Evolutionary conservation across 2,888 invertebrate species (phyloP).

Genomic region (Amphipoea lucens): DNA sequence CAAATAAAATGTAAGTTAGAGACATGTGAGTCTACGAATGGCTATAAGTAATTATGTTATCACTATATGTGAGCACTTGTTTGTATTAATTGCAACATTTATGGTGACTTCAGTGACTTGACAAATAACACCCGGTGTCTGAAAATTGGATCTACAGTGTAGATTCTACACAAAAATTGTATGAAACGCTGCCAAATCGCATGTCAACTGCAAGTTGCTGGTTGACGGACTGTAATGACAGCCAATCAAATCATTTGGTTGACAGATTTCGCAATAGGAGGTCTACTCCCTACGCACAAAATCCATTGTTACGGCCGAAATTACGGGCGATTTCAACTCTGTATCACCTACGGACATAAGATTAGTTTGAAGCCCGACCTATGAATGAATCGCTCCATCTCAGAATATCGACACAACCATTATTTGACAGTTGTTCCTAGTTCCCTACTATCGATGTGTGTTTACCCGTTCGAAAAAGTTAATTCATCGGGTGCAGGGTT

Average conservation of each 20-base stretch:
- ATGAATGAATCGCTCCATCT: too few relatives aligned
- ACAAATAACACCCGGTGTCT: neutral
- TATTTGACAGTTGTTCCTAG: too few relatives aligned
- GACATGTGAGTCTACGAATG: slow-evolving; percentile 26
- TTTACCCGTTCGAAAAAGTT: neutral
- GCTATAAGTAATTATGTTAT: slow-evolving; percentile 37
- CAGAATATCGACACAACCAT: too few relatives aligned
- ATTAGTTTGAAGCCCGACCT: too few relatives aligned
- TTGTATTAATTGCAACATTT: slow-evolving; percentile 3
- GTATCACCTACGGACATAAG: too few relatives aligned
- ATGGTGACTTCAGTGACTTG: neutral
- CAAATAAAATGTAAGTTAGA: slow-evolving; percentile 30
- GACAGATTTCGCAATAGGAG: too few relatives aligned
- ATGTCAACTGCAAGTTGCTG: neutral
- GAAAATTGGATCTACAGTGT: neutral
- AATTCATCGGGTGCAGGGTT: neutral
- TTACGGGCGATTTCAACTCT: too few relatives aligned
- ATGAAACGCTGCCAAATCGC: too few relatives aligned
- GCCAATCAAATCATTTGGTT: neutral
- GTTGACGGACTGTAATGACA: neutral
- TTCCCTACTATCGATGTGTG: too few relatives aligned
- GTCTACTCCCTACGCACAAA: too few relatives aligned
- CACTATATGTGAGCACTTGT: slow-evolving; percentile 15
- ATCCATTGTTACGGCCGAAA: too few relatives aligned
- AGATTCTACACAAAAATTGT: neutral